Base-by-base conservation (phyloP, 1,140 invertebrate genomes). In the Araneus ventricosus region DNA sequence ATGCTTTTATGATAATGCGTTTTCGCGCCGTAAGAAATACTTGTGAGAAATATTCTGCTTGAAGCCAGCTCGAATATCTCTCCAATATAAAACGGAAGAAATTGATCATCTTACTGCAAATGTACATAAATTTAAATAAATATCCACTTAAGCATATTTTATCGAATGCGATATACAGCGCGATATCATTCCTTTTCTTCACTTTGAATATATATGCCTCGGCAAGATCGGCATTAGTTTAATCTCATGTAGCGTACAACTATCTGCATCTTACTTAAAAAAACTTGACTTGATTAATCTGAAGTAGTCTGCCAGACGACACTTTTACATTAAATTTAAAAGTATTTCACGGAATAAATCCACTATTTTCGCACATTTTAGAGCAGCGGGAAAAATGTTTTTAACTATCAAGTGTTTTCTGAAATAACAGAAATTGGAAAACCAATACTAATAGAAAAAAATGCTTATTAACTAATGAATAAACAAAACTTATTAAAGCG, bases 81-180 rank as follows among this genome's bases (percentile, higher is more conserved):
- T 70, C 30, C 67, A 70, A 75, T 75, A 75, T 75, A 75, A 84
- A 84, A 52, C 27, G 80, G 80, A 45, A 84, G 45, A 84, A 84
- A 84, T 84, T 84, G 80, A 84, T 84, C 41, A 52, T 84, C 80
- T 45, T 27, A 45, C 80, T 52, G 39, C 39, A 84, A 84, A 84
- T 84, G 45, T 45, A 84, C 80, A 84, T 84, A 84, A 84, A 84
- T 84, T 84, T 84, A 84, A 84, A 84, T 84, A 84, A 84, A 84
- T 45, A 84, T 45, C 80, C 20, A 30, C 80, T 84, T 52, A 84
- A 84, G 80, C 39, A 84, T 84, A 84, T 84, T 84, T 84, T 84
- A 84, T 84, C 80, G 80, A 84, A 84, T 84, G 80, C 39, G 80
- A 84, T 41, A 41, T 45, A 84, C 80, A 45, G 39, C 24, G 80